These are phyloP conservation scores for Peromyscus attwateri DNA, from an alignment of 2,797 vertebrate species.

Conservation along the genomic window DNA sequence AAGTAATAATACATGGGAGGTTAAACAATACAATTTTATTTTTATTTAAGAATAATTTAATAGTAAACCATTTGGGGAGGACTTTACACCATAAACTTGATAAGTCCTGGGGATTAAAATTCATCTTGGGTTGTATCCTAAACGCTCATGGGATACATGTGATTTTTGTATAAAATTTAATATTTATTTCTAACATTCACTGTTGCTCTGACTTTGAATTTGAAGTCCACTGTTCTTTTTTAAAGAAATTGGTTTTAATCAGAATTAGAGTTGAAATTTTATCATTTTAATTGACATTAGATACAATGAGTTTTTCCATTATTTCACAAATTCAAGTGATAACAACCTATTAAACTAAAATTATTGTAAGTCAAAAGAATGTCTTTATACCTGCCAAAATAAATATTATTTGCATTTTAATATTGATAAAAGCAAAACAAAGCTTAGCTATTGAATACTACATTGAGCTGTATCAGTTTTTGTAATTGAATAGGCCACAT, in stretches of 20 bases:
- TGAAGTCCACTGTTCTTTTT: neutral
- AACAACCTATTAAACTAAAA: neutral
- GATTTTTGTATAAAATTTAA: neutral
- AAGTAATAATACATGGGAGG: neutral
- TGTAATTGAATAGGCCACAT: neutral
- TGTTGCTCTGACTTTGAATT: neutral
- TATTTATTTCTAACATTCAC: neutral
- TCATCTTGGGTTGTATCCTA: neutral
- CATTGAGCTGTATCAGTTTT: neutral
- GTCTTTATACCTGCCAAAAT: neutral
- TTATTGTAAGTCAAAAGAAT: neutral
- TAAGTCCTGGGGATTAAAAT: neutral
- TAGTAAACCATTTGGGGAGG: neutral
- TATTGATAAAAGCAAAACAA: neutral
- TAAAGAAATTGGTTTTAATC: conserved; percentile 17
- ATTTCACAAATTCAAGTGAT: neutral
- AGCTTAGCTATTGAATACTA: neutral
- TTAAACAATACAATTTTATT: neutral
- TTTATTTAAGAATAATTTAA: conserved; percentile 24
- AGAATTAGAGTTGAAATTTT: neutral
- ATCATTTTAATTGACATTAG: neutral
- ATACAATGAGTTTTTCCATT: neutral
- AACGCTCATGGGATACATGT: neutral
- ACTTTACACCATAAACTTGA: neutral
- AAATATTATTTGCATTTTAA: neutral